Evolutionary conservation across 2,888 invertebrate species (phyloP), one percentile per base, ranked within the genome.

Genomic region (Standfussiana lucernea): DNA sequence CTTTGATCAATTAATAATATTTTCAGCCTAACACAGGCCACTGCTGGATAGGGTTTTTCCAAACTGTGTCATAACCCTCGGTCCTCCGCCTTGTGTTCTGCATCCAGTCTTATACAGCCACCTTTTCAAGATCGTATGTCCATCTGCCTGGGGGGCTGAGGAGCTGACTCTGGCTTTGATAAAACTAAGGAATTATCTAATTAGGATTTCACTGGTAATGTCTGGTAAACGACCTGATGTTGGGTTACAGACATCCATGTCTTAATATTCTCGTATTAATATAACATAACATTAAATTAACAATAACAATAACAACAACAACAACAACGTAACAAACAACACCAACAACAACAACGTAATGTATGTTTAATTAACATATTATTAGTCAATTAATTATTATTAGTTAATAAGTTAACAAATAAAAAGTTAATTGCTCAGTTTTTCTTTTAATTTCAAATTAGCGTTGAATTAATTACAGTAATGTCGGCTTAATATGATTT

Each of bases 401-500:
- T n/a, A n/a, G n/a, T n/a, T n/a, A n/a, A n/a, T n/a, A n/a, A n/a
- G n/a, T n/a, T n/a, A n/a, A n/a, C n/a, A n/a, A n/a, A n/a, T n/a
- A n/a, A 28, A 59, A 50, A 35, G 3, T 35, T 11, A 65, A 35
- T 32, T 45, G 4, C 2, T 53, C 13, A 13, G 32, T 50, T 10
- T 32, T n/a, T 21, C n/a, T 32, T 24, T n/a, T 40, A n/a, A n/a
- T 37, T 24, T 18, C 18, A 32, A 62, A 74, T 78, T 69, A 40
- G 10, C 64, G 56, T 64, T 45, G 42, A 67, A 59, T 61, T 83
- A 65, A 73, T 59, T 18, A n/a, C 28, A 10, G 53, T 68, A 68
- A 76, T 53, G 53, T 18, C 50, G 10, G 24, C 10, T 21, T 32
- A 56, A 61, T 65, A 72, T 37, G 69, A 78, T 83, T 69, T 37